Conservation (phyloP, 2,113 vertebrate genomes). For the Macrotus californicus region DNA sequence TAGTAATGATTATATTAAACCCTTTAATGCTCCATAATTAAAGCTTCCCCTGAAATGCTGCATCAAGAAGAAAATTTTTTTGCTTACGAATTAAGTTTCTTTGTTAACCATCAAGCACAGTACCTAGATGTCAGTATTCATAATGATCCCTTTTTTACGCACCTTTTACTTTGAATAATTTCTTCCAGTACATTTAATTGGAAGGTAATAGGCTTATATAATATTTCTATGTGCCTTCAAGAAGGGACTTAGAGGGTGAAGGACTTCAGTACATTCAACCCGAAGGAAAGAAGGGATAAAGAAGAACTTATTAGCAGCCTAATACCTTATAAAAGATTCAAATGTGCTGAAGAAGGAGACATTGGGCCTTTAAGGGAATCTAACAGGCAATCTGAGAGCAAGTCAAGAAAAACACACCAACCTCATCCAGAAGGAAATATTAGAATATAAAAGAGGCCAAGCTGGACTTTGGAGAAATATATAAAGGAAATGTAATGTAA, state of each 20-base stretch:
- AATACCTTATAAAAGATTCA: not conserved
- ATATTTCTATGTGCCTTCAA: not conserved
- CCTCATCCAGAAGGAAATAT: conserved; percentile 18
- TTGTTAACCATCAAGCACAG: conserved; percentile 32
- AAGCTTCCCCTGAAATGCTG: conserved; percentile 12
- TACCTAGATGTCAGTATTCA: not conserved
- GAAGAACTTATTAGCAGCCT: not conserved
- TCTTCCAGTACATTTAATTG: conserved; percentile 20
- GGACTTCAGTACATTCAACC: not conserved
- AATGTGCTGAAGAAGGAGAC: not conserved
- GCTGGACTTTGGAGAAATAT: not conserved
- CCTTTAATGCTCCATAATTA: conserved; percentile 43
- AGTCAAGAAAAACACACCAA: not conserved
- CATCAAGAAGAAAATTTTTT: not conserved
- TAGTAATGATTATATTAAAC: conserved; percentile 50
- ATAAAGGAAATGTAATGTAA: conserved; percentile 5
- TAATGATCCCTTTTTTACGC: conserved; percentile 14
- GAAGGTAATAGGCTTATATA: not conserved
- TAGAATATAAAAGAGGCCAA: conserved; percentile 13
- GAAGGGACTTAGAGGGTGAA: not conserved
- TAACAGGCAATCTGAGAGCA: not conserved
- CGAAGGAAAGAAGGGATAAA: not conserved
- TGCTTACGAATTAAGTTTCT: conserved; percentile 3
- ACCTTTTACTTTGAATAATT: conserved; percentile 31
- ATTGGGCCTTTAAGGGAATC: not conserved